Conservation (phyloP, 2,797 vertebrate species). For the Acanthurus tractus region DNA sequence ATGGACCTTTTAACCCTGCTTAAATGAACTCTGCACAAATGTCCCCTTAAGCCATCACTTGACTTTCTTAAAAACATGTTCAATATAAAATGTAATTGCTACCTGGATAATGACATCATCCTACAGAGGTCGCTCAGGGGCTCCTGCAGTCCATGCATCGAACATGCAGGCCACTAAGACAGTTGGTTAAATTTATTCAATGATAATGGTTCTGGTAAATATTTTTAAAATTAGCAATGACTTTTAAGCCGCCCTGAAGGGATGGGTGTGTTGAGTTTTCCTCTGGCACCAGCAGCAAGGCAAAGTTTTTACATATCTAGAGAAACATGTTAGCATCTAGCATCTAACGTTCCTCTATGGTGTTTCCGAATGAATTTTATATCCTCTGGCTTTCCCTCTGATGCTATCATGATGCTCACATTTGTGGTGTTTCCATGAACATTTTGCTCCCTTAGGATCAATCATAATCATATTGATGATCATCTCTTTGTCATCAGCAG, state of each 20-base stretch:
- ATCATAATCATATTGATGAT: neutral
- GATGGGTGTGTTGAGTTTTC: no score
- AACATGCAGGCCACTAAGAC: neutral
- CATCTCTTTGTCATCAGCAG: no score
- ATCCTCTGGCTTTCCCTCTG: neutral
- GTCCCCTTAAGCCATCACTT: neutral
- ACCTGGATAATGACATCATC: neutral
- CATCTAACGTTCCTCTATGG: neutral
- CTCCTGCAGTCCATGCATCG: neutral
- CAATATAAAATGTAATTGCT: neutral
- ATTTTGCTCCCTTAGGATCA: neutral
- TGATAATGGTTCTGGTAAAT: neutral
- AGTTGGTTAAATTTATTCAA: neutral
- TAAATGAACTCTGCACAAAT: neutral
- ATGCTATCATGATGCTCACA: neutral
- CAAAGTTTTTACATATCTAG: neutral
- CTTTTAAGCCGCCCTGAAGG: neutral
- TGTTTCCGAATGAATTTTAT: neutral
- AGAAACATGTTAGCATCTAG: neutral
- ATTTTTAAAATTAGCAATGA: neutral
- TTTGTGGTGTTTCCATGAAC: neutral
- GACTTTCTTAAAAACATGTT: slow-evolving; percentile 4
- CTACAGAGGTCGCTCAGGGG: neutral
- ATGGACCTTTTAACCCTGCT: neutral
- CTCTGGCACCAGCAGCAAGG: neutral